Conservation (phyloP, 2,113 vertebrate genomes). For the Nesogale talazaci region DNA sequence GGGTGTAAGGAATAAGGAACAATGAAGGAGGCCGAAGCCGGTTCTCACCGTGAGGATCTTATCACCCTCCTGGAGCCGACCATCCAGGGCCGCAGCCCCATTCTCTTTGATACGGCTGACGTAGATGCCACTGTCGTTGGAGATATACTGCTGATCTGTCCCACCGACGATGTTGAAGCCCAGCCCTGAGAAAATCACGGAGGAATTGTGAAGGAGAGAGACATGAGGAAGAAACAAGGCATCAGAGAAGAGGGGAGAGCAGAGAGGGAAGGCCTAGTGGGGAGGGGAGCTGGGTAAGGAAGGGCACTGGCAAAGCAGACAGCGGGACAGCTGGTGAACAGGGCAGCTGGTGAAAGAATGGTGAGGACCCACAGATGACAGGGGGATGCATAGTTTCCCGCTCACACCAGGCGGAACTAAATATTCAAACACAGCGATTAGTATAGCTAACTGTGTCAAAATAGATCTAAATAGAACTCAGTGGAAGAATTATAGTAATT, state of each 20-base stretch:
- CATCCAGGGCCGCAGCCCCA: constrained; percentile 94
- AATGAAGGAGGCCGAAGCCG: constrained; percentile 69
- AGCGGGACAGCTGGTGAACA: not conserved
- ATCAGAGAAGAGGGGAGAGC: constrained; percentile 32
- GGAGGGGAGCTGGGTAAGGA: not conserved
- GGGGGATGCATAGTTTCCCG: not conserved
- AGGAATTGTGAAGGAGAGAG: constrained; percentile 71
- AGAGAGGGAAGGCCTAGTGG: constrained; percentile 7
- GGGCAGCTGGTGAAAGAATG: not conserved
- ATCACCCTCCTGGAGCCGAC: constrained; percentile 95
- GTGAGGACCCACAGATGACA: not conserved
- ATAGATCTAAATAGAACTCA: constrained; percentile 22
- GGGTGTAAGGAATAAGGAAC: not conserved
- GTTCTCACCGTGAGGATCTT: constrained; percentile 93
- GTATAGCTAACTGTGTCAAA: not conserved
- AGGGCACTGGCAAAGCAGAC: not conserved
- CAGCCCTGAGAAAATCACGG: constrained; percentile 89
- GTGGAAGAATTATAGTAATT: constrained; percentile 8
- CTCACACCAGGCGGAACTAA: constrained; percentile 8
- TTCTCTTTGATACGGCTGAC: constrained; percentile 96
- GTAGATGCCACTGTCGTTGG: constrained; percentile 94
- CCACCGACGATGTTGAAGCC: constrained; percentile 99
- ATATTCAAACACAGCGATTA: constrained; percentile 35
- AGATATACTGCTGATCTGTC: constrained; percentile 92
- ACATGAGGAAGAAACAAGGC: constrained; percentile 53